Conservation (phyloP, 2,113 vertebrate species). For the Ictalurus punctatus region DNA sequence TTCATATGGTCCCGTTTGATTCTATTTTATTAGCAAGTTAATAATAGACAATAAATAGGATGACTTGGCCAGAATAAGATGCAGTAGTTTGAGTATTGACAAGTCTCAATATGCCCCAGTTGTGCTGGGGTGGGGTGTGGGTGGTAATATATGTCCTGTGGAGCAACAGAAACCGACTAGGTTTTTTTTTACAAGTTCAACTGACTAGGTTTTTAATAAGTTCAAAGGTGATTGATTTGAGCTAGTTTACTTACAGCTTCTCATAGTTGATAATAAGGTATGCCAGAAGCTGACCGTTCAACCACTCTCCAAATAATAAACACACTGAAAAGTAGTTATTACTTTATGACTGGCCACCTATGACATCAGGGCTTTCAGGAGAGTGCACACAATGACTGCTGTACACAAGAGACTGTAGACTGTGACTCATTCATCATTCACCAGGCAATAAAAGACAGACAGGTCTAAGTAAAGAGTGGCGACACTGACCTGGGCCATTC, state of each 20-base stretch:
- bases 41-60: not conserved
- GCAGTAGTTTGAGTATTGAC: not conserved
- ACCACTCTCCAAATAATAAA: conserved; percentile 3
- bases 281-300: not conserved
- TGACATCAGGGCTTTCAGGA: not conserved
- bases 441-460: conserved; percentile 19
- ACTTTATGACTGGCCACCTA: not conserved
- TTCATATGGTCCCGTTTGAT: not conserved
- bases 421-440: conserved; percentile 39
- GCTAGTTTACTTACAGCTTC: not conserved
- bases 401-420: conserved; percentile 17
- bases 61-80: not conserved
- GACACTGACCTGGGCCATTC: conserved; percentile 84
- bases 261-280: not conserved
- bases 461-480: not conserved
- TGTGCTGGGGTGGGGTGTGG: too few species aligned
- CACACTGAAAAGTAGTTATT: not conserved
- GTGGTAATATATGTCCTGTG: not conserved
- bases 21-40: not conserved
- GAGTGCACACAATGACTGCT: conserved; percentile 5
- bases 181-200: not conserved
- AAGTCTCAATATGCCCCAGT: too few species aligned
- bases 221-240: not conserved
- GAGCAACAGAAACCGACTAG: not conserved
- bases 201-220: not conserved